These are phyloP conservation scores for Crypturellus tataupa DNA, from an alignment of 2,797 vertebrate species.

Conservation along the genomic window DNA sequence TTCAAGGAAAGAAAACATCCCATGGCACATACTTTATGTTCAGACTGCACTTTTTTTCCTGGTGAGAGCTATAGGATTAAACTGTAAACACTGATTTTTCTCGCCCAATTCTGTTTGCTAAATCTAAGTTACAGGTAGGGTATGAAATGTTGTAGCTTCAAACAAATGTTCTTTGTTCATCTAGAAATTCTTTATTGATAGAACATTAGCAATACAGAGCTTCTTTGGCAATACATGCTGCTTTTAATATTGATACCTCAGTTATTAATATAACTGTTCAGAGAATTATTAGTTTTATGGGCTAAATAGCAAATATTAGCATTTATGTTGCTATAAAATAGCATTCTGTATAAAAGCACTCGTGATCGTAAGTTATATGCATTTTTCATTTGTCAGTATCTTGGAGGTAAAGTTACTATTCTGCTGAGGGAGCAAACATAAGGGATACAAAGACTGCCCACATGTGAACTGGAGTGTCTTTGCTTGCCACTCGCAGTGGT, in stretches of 20 bases:
- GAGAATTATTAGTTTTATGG: constrained; percentile 69
- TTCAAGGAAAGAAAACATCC: not conserved
- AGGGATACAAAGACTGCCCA: not conserved
- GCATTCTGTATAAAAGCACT: constrained; percentile 13
- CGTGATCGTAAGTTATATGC: not conserved
- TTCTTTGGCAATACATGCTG: not conserved
- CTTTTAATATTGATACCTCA: constrained; percentile 35
- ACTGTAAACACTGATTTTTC: not conserved
- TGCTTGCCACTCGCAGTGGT: not conserved
- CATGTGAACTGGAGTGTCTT: not conserved
- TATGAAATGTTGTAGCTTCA: not conserved
- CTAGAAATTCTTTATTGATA: constrained; percentile 30
- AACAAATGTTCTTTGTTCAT: constrained; percentile 19
- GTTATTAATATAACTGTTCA: constrained; percentile 50
- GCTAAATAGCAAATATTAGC: constrained; percentile 42
- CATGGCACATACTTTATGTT: not conserved
- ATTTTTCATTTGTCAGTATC: constrained; percentile 17
- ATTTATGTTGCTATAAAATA: constrained; percentile 48
- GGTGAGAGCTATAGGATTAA: not conserved
- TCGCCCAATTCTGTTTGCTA: not conserved
- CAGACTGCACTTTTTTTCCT: not conserved
- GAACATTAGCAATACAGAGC: not conserved
- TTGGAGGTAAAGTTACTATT: not conserved
- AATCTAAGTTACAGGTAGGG: not conserved
- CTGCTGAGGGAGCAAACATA: not conserved